These are phyloP conservation scores for Excalfactoria chinensis DNA, from an alignment of 2,113 vertebrate genomes.

Conservation along the genomic window DNA sequence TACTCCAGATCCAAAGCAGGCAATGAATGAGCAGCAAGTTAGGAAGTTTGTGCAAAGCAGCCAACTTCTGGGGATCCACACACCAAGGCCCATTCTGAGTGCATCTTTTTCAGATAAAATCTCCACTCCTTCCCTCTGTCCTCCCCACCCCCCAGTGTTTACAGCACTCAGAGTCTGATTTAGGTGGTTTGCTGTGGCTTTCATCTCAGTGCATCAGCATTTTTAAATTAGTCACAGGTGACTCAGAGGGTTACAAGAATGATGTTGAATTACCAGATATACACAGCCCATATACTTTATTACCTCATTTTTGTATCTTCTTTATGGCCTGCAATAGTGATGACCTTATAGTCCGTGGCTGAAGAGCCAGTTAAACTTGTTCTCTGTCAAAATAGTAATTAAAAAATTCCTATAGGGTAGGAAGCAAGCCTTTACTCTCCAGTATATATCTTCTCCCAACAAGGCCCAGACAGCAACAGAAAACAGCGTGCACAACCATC, in stretches of 20 bases:
- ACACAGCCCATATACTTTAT: constrained; percentile 71
- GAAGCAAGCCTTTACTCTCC: constrained; percentile 43
- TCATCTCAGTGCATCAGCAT: constrained; percentile 70
- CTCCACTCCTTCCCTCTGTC: not conserved
- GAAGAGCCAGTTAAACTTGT: constrained; percentile 66
- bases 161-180: constrained; percentile 49
- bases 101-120: constrained; percentile 55
- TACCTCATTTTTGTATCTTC: constrained; percentile 74
- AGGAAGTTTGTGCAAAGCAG: not conserved
- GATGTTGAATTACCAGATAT: constrained; percentile 69
- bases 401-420: constrained; percentile 62
- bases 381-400: constrained; percentile 74
- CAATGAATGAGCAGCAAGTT: not conserved
- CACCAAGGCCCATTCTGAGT: constrained; percentile 34
- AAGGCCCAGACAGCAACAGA: not conserved
- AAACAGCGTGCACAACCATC: not conserved
- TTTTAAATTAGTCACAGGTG: constrained; percentile 76
- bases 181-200: constrained; percentile 61
- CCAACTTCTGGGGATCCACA: not conserved
- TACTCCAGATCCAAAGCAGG: not conserved
- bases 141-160: constrained; percentile 47
- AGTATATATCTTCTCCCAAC: constrained; percentile 19
- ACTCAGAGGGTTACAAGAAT: constrained; percentile 73
- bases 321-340: constrained; percentile 67
- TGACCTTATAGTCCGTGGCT: constrained; percentile 69